Evolutionary conservation across 2,888 invertebrate species (phyloP).

Genomic region (Drosophila birchii): DNA sequence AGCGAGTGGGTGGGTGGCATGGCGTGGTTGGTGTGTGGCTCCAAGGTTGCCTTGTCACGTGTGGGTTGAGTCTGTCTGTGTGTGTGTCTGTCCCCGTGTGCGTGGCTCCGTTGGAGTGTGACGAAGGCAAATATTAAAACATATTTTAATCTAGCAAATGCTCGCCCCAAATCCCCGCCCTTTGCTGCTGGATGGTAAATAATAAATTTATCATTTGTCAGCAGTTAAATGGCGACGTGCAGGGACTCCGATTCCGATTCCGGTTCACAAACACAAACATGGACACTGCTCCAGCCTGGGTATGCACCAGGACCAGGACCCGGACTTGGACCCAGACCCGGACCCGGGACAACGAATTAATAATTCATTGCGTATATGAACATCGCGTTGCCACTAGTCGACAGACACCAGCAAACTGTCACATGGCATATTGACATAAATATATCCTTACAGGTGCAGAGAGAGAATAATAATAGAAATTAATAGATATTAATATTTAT

Average conservation of each 20-base stretch:
- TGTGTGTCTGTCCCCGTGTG: background rate
- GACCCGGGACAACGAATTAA: constrained; percentile 72
- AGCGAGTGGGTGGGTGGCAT: background rate
- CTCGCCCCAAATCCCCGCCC: constrained; percentile 25
- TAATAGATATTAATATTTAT: background rate
- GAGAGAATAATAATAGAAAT: background rate
- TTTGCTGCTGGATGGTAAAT: constrained; percentile 67
- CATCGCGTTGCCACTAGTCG: constrained; percentile 71
- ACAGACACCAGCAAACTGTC: constrained; percentile 64
- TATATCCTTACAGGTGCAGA: constrained; percentile 37
- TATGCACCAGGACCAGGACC: constrained; percentile 12
- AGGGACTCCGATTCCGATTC: constrained; percentile 37
- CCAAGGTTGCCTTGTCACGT: constrained; percentile 47
- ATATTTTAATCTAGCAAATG: constrained; percentile 79
- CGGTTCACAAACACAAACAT: constrained; percentile 22
- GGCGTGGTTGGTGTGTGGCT: background rate
- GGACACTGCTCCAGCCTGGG: constrained; percentile 6
- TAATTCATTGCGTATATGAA: constrained; percentile 79
- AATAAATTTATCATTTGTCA: constrained; percentile 84
- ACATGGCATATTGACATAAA: constrained; percentile 56
- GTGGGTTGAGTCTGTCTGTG: constrained; percentile 26
- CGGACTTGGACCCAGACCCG: constrained; percentile 10
- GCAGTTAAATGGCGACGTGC: constrained; percentile 78
- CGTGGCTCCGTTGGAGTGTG: constrained; percentile 46
- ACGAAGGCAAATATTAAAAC: constrained; percentile 78